phyloP scores from a whole-genome alignment of 2,888 invertebrate genomes.

The Hylaea fasciaria region DNA sequence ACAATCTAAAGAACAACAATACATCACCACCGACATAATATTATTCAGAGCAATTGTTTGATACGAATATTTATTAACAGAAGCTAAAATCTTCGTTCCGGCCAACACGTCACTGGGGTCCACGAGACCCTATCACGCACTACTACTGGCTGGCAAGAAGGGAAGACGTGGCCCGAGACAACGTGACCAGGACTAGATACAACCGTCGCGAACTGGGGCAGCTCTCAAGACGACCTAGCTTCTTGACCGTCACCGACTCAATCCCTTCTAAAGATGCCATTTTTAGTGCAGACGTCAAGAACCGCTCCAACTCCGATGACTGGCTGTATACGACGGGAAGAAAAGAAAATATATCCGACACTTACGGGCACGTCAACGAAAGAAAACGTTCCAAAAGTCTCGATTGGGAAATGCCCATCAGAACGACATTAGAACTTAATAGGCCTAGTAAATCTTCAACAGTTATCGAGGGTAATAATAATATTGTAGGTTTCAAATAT shows the following conservation, averaged over 20 bases:
- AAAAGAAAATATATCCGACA: slow-evolving; percentile 50
- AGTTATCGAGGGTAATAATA: slow-evolving; percentile 18
- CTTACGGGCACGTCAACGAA: slow-evolving; percentile 32
- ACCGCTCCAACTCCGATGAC: slow-evolving; percentile 71
- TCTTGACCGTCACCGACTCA: slow-evolving; percentile 44
- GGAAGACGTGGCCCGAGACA: slow-evolving; percentile 54
- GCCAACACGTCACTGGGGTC: slow-evolving; percentile 78
- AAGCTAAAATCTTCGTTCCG: slow-evolving; percentile 72
- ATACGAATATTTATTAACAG: slow-evolving; percentile 51
- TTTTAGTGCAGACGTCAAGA: slow-evolving; percentile 44
- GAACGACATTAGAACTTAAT: slow-evolving; percentile 27
- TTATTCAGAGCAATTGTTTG: no score
- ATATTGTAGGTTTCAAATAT: slow-evolving; percentile 18
- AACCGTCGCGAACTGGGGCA: slow-evolving; percentile 62
- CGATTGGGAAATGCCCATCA: slow-evolving; percentile 52
- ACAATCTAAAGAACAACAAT: no score
- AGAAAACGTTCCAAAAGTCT: slow-evolving; percentile 62
- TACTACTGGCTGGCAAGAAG: slow-evolving; percentile 75
- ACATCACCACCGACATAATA: no score
- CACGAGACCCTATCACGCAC: slow-evolving; percentile 75
- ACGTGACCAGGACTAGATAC: slow-evolving; percentile 47
- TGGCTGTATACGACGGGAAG: slow-evolving; percentile 63
- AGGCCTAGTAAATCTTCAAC: slow-evolving; percentile 3
- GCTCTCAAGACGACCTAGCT: slow-evolving; percentile 57
- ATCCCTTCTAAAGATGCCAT: slow-evolving; percentile 24